Evolutionary conservation across 1,140 invertebrate species (phyloP), one percentile per base, ranked within the genome.

Genomic region (Zophobas atratus): DNA sequence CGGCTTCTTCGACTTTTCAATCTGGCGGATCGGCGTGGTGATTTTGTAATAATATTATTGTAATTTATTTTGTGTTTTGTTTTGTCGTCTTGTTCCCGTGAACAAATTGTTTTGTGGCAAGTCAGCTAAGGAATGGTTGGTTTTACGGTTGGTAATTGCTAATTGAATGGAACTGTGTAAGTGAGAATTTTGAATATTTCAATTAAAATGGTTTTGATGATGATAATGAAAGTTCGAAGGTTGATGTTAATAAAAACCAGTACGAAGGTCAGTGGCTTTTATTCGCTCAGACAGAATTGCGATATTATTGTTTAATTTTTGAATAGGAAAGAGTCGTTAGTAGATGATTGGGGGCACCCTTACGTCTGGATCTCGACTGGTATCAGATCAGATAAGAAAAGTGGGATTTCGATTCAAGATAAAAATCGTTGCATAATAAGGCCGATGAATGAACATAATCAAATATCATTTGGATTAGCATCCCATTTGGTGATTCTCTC

Each of bases 391-490:
- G 38, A 73, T 73, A 73, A 53, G 41, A 51, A 35, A 38, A 5
- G 48, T 36, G 6, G 35, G 51, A 33, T 36, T 73, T 73, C 39
- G 35, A 73, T 39, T 73, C 56, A 36, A 46, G 39, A 67, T 67
- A 20, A 2, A 43, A 46, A 41, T 63, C 51, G 34, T 55, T 53
- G 48, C 55, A 73, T 56, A 73, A 73, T 53, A 46, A 55, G 71
- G 20, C 49, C 39, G 71, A 56, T 73, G 55, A 73, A 56, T 73
- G 36, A 36, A 73, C 49, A 41, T 73, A 73, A 73, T 73, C 71
- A 55, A 73, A 73, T 39, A 73, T 73, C 71, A 73, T 73, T 73
- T 73, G 71, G 71, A 73, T 73, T 73, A 73, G 71, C 71, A 73
- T 73, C 34, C 48, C 71, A 73, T 73, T 73, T 73, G 60, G 60